These are phyloP conservation scores for Ostrea denselamellosa DNA, from an alignment of 1,140 invertebrate genomes.

Conservation along the genomic window DNA sequence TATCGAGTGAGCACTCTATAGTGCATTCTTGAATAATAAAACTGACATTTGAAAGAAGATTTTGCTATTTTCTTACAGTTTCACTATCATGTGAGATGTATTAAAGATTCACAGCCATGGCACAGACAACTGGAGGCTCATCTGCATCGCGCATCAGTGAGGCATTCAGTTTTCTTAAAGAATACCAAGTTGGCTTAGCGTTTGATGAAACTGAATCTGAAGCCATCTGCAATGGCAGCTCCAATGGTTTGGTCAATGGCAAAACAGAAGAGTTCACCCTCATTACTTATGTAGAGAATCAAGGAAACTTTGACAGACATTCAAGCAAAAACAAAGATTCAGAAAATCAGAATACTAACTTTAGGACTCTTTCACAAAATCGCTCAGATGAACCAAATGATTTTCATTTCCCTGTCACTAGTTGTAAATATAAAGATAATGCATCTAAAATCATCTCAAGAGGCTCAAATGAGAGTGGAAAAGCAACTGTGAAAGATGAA, in stretches of 20 bases:
- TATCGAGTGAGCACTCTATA: too few species aligned
- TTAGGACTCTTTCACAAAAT: neutral
- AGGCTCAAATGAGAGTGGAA: neutral
- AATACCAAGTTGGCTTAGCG: neutral
- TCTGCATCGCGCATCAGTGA: neutral
- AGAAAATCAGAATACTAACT: neutral
- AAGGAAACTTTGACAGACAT: neutral
- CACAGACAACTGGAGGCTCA: neutral
- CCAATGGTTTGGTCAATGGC: neutral
- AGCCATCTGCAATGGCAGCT: neutral
- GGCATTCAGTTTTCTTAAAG: conserved; percentile 18
- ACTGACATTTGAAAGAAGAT: neutral
- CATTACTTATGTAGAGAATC: neutral
- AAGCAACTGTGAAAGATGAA: neutral
- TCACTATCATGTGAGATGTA: neutral
- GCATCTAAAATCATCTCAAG: neutral
- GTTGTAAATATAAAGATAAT: neutral
- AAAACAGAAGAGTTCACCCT: neutral
- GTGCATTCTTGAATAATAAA: too few species aligned
- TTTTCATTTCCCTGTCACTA: neutral
- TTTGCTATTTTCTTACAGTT: neutral
- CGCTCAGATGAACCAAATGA: neutral
- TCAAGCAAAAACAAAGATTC: neutral
- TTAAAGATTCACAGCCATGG: neutral
- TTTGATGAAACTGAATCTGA: neutral